A percentile compares a stretch with the other conserved stretches of the same genome.
Evolutionary conservation across 1,140 invertebrate species (phyloP).

Genomic region (Sminthurides bifidus): DNA sequence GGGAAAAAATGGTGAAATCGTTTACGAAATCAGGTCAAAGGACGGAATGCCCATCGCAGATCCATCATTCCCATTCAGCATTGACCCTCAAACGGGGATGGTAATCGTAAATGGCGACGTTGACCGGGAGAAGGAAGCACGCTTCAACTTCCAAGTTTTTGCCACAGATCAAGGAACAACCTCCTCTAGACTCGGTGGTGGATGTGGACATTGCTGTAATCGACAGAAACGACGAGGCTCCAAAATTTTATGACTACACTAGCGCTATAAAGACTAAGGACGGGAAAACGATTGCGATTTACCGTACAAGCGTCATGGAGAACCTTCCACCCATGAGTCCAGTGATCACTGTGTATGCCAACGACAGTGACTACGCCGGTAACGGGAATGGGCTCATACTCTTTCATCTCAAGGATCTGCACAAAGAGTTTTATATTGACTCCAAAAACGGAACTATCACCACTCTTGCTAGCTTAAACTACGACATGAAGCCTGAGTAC

Average conservation of each 20-base stretch:
- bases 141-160: conserved; percentile 60
- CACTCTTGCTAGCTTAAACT: conserved; percentile 59
- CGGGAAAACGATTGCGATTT: conserved; percentile 46
- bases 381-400: conserved; percentile 71
- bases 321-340: conserved; percentile 54
- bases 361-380: conserved; percentile 67
- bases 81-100: conserved; percentile 57
- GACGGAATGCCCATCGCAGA: conserved; percentile 49
- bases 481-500: conserved; percentile 49
- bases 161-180: conserved; percentile 58
- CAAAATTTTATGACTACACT: conserved; percentile 58
- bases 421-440: conserved; percentile 52
- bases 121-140: conserved; percentile 60
- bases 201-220: conserved; percentile 65
- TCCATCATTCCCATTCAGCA: conserved; percentile 53
- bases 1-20: conserved; percentile 62
- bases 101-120: conserved; percentile 61
- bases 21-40: conserved; percentile 57
- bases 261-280: conserved; percentile 23
- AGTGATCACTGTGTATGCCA: conserved; percentile 60
- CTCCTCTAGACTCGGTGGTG: conserved; percentile 51
- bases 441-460: conserved; percentile 66
- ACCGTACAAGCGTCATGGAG: conserved; percentile 54
- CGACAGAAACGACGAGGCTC: conserved; percentile 48
- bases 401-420: conserved; percentile 45